phyloP scores from a whole-genome alignment of 2,113 vertebrate genomes.

The Alces alces region DNA sequence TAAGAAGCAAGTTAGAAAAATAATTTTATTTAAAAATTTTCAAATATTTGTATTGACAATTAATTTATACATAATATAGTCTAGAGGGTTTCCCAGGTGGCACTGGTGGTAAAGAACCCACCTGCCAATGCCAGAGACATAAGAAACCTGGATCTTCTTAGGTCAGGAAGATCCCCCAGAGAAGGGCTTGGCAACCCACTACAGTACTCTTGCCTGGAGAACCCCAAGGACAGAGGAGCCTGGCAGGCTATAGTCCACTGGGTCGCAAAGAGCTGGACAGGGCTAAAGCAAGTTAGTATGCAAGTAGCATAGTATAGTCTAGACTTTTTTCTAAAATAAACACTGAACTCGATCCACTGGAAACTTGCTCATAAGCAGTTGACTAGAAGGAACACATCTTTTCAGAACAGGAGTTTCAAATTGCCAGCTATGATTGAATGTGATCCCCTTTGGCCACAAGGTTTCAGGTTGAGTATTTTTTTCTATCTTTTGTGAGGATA shows the following conservation, averaged over 20 bases:
- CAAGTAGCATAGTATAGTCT: neutral
- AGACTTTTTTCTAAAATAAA: neutral
- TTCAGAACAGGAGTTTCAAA: neutral
- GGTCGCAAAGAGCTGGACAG: neutral
- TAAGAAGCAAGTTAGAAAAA: neutral
- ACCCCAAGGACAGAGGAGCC: neutral
- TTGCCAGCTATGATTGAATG: neutral
- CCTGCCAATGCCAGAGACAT: neutral
- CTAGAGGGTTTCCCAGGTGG: neutral
- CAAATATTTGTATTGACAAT: neutral
- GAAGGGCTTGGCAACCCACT: neutral
- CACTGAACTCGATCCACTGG: neutral
- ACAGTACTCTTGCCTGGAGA: neutral
- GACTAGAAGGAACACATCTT: neutral
- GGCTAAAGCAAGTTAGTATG: fast-evolving
- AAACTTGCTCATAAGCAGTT: neutral
- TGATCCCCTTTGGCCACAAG: neutral
- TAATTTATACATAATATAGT: neutral
- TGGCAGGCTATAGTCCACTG: fast-evolving
- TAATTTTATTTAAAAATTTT: neutral
- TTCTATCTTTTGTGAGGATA: neutral
- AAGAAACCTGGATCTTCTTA: neutral
- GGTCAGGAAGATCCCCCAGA: neutral
- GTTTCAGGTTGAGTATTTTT: neutral
- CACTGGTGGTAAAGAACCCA: neutral